Evolutionary conservation across 2,888 invertebrate genomes (phyloP).

Genomic region (Nephrocerus scutellatus): DNA sequence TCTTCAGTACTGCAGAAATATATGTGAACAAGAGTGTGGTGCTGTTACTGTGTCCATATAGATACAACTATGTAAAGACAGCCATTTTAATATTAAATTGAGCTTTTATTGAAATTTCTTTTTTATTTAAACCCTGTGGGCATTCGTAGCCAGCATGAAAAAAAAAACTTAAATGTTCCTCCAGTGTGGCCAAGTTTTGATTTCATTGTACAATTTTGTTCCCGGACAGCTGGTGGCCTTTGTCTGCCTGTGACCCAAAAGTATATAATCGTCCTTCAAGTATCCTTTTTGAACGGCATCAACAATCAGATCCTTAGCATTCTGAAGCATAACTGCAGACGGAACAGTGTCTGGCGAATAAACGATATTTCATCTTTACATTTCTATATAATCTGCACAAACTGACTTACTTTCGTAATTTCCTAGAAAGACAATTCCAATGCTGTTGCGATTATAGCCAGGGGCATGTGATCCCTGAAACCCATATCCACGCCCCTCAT

Average conservation of each 20-base stretch:
- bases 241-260: constrained; percentile 61
- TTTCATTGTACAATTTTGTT: constrained; percentile 52
- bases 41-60: too few relatives aligned
- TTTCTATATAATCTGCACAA: not conserved
- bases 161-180: constrained; percentile 25
- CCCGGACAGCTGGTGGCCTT: constrained; percentile 63
- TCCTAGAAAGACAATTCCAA: constrained; percentile 65
- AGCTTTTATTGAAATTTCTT: too few relatives aligned
- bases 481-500: constrained; percentile 66
- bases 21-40: too few relatives aligned
- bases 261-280: constrained; percentile 53
- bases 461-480: constrained; percentile 64
- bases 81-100: too few relatives aligned
- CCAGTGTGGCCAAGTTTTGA: constrained; percentile 58
- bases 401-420: constrained; percentile 35
- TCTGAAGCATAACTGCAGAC: constrained; percentile 53
- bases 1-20: too few relatives aligned
- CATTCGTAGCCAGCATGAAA: too few relatives aligned
- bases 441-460: constrained; percentile 57
- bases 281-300: constrained; percentile 55
- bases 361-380: not conserved
- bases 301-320: constrained; percentile 55
- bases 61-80: too few relatives aligned
- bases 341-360: constrained; percentile 52
- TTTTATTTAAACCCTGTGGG: too few relatives aligned